phyloP scores from a whole-genome alignment of 2,888 invertebrate genomes.

The Asteroscopus sphinx region DNA sequence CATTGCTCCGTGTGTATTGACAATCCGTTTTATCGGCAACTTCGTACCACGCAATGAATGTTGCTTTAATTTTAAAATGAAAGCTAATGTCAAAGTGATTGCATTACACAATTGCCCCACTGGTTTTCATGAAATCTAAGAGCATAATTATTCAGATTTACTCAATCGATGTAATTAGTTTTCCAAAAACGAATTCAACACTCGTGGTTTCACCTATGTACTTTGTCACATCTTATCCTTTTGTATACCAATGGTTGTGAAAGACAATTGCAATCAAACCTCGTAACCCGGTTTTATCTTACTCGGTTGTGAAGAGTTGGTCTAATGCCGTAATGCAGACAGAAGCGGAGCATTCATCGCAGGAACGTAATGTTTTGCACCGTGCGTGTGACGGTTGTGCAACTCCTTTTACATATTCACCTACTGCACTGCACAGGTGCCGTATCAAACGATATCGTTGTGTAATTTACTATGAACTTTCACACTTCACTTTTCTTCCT shows the following conservation, averaged over 20 bases:
- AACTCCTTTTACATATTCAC: slow-evolving; percentile 70
- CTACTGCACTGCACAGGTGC: slow-evolving; percentile 63
- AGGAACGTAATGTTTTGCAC: slow-evolving; percentile 64
- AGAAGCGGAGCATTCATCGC: slow-evolving; percentile 49
- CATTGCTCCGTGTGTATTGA: too few relatives aligned
- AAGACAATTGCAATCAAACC: slow-evolving; percentile 45
- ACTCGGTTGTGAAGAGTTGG: slow-evolving; percentile 27
- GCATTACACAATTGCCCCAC: too few relatives aligned
- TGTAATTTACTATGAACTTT: slow-evolving; percentile 72
- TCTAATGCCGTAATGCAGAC: slow-evolving; percentile 51
- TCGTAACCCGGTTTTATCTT: slow-evolving; percentile 51
- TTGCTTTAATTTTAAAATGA: too few relatives aligned
- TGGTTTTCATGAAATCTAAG: too few relatives aligned
- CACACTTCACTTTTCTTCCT: slow-evolving; percentile 69
- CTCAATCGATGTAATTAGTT: background rate
- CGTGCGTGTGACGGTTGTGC: slow-evolving; percentile 57
- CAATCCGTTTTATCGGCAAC: too few relatives aligned
- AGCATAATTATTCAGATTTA: too few relatives aligned
- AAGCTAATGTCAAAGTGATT: too few relatives aligned
- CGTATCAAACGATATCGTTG: slow-evolving; percentile 74
- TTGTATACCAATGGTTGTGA: slow-evolving; percentile 44
- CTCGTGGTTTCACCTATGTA: background rate
- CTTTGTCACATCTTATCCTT: slow-evolving; percentile 16
- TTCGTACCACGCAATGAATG: too few relatives aligned
- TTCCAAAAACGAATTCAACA: background rate